These are phyloP conservation scores for Diaphora mendica DNA, from an alignment of 2,888 invertebrate species.

Conservation along the genomic window DNA sequence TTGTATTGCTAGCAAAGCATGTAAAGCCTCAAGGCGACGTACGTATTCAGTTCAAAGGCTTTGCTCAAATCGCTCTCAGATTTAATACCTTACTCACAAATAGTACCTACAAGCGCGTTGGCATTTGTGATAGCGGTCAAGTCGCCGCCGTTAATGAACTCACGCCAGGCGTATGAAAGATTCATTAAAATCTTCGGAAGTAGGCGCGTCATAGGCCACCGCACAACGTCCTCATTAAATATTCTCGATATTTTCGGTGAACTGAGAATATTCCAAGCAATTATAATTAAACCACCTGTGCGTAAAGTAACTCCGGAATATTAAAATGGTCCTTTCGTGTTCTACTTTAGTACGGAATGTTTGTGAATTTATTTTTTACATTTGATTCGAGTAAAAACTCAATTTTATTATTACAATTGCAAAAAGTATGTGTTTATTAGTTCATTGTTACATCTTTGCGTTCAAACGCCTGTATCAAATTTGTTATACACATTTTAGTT, in stretches of 20 bases:
- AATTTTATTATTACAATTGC: too few species aligned
- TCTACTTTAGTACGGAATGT: slow-evolving; percentile 27
- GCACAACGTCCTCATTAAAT: slow-evolving; percentile 58
- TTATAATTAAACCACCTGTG: slow-evolving; percentile 43
- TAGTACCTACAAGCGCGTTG: slow-evolving; percentile 29
- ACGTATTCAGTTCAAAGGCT: slow-evolving; percentile 38
- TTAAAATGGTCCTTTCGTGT: slow-evolving; percentile 34
- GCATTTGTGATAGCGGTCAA: slow-evolving; percentile 57
- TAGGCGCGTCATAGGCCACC: slow-evolving; percentile 53
- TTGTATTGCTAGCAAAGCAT: slow-evolving; percentile 23
- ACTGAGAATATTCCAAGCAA: slow-evolving; percentile 48
- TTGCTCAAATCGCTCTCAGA: slow-evolving; percentile 42
- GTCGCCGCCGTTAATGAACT: slow-evolving; percentile 66
- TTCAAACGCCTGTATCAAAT: neutral
- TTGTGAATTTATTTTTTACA: slow-evolving; percentile 29
- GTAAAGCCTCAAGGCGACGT: slow-evolving; percentile 25
- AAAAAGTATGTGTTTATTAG: neutral
- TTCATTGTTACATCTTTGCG: neutral
- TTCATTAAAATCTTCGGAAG: slow-evolving; percentile 75
- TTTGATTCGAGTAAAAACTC: slow-evolving; percentile 14
- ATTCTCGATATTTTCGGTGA: slow-evolving; percentile 54
- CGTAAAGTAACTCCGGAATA: slow-evolving; percentile 46
- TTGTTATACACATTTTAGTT: neutral
- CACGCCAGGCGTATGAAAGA: slow-evolving; percentile 54
- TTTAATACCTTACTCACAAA: slow-evolving; percentile 34